These are phyloP conservation scores for Pogonocichla stellata DNA, from an alignment of 2,113 vertebrate species.

Conservation along the genomic window DNA sequence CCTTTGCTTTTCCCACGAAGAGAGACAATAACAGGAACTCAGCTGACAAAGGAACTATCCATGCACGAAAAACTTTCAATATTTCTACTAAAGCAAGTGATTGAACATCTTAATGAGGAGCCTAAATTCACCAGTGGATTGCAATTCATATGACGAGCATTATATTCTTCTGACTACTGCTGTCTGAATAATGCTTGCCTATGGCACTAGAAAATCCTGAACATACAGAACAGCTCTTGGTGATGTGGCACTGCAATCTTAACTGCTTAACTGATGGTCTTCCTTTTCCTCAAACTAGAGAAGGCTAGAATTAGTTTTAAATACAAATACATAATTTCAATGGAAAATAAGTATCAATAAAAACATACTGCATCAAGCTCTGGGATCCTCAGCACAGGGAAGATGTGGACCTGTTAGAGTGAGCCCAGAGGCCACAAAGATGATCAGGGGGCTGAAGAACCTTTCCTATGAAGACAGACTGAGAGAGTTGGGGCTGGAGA, in stretches of 20 bases:
- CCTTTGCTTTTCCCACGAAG: not conserved
- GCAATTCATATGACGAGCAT: not conserved
- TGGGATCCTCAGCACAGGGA: not conserved
- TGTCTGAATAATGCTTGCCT: not conserved
- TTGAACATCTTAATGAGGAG: conserved; percentile 24
- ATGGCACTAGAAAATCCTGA: not conserved
- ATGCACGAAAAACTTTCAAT: conserved; percentile 13
- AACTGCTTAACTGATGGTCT: not conserved
- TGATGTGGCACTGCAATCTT: not conserved
- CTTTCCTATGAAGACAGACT: not conserved
- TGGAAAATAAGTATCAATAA: not conserved
- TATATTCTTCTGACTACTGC: not conserved
- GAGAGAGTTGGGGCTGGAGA: not conserved
- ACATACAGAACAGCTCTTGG: not conserved
- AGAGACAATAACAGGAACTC: not conserved
- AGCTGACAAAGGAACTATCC: not conserved
- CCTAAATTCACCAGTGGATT: not conserved
- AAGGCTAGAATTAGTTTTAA: not conserved
- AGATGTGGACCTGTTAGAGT: not conserved
- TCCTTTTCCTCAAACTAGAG: not conserved
- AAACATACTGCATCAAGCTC: not conserved
- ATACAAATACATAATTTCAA: not conserved
- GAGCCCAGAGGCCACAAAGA: not conserved
- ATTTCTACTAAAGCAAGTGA: conserved; percentile 20
- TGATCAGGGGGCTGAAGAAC: not conserved